Evolutionary conservation across 2,888 invertebrate species (phyloP), one percentile per base, ranked within the genome.

Genomic region (Acleris literana): DNA sequence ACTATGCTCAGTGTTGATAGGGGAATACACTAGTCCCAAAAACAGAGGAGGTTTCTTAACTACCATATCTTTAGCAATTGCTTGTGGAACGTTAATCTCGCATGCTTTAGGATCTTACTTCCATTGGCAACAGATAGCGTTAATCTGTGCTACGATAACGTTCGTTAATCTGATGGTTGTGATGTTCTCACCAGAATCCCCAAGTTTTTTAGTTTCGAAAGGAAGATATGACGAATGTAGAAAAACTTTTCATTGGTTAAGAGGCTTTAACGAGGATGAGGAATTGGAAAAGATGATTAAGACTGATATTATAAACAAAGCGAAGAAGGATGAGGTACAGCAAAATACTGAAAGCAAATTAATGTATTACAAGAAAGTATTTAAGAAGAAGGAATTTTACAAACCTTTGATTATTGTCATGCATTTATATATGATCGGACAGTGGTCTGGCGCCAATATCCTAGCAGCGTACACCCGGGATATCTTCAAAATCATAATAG

Each of bases 31-130:
- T 2, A 88, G 91, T 61, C 94, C 93, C 0, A 87, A 84, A 62
- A 87, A 94, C 57, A 85, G 95, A 44, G 94, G 95, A 1, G 85
- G 93, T 3, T 86, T 94, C 4, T 84, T 94, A 39, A 90, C 94
- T 17, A 86, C 90, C 4, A 88, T 94, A n/a, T 92, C 94, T 0
- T 78, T 94, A 9, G 87, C 93, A 0, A 89, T 94, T 18, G 92
- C 94, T 0, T 58, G 86, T 11, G 95, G 94, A 4, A 93, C 94
- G 9, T 81, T 94, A 1, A 64, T 92, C 0, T 88, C 93, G 17
- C 95, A 95, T 72, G 73, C 86, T 0, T 74, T 95, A 16, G 95
- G 95, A 0, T 87, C 90, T 2, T 92, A 87, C 73, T 75, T 93
- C 1, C 74, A 80, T 25, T 94, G 94, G 94, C 78, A 88, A 69